These are phyloP conservation scores for Tribolium castaneum DNA, from an alignment of 1,140 invertebrate species.

Conservation along the genomic window DNA sequence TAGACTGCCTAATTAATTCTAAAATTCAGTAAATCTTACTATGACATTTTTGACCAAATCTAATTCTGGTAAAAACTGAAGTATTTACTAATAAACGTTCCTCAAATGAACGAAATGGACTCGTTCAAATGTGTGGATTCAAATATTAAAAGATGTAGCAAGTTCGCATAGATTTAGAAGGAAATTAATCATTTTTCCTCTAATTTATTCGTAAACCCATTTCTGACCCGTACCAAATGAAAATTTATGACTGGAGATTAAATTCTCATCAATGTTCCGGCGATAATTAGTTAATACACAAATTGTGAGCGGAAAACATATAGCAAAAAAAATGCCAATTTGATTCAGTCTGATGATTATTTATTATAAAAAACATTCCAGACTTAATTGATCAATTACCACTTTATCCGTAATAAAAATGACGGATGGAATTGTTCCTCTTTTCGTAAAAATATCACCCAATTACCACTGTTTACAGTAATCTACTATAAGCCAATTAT, in stretches of 20 bases:
- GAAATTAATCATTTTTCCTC: neutral
- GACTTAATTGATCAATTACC: neutral
- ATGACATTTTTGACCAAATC: too few relatives aligned
- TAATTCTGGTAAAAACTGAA: too few relatives aligned
- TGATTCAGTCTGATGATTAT: neutral
- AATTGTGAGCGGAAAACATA: neutral
- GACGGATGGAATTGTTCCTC: neutral
- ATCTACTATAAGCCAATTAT: too few relatives aligned
- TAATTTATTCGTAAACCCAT: neutral
- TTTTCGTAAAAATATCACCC: neutral
- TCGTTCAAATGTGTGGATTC: neutral
- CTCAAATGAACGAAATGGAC: too few relatives aligned
- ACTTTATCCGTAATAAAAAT: too few relatives aligned
- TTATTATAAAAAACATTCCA: neutral
- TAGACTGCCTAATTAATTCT: too few relatives aligned
- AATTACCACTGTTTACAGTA: neutral
- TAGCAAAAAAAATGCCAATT: neutral
- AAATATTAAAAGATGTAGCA: neutral
- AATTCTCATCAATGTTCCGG: neutral
- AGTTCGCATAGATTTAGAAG: neutral
- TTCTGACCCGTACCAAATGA: neutral
- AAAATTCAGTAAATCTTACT: too few relatives aligned
- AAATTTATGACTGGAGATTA: neutral
- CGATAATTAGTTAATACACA: neutral
- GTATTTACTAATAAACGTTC: too few relatives aligned